Base-by-base conservation (phyloP, 92 coral and sea anemone genomes). In the Zoanthus sansibaricus region DNA sequence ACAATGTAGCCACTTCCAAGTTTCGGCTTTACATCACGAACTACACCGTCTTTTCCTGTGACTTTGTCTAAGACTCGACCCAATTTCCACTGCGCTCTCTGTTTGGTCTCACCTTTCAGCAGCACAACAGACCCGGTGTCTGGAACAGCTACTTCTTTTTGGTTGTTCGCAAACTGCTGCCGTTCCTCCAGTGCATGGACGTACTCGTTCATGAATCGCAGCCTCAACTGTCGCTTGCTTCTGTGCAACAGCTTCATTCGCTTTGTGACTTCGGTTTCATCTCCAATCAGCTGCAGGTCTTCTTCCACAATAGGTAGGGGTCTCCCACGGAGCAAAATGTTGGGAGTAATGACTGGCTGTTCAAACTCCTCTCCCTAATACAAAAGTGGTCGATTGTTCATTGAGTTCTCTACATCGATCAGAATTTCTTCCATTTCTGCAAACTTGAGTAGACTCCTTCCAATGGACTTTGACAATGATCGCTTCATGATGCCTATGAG, bases 71-170 rank as follows among this genome's bases (percentile, higher is more conserved):
- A 82, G 37, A 92, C 95, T 70, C 91, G 89, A 45, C 88, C 93
- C 17, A 92, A 67, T 58, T 87, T 90, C 91, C 95, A 92, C 79
- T 78, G 91, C 10, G 91, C 93, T 52, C 73, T 92, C 42, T 86
- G 71, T 76, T 89, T 92, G 31, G 85, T 71, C 9, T 92, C 89
- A 15, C 84, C 87, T 48, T 90, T 89, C 72, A 87, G 83, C 84
- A 87, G 46, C 64, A 92, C 93, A 16, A 84, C 93, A n/a, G 87
- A 58, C 37, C 90, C 91, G 16, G 31, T 78, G 31, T 87, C 46
- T 33, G 95, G 95, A 9, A 82, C 80, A 18, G 77, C 62, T 51
- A 66, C 42, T 0, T 10, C 8, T 32, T 20, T 11, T 8, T 82
- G 47, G 44, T 42, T 83, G 1, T 14, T 56, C 55, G 48, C 17